A percentile compares a stretch with the other conserved stretches of the same genome.
These are phyloP conservation scores for Branchellion lobata DNA, from an alignment of 2,888 invertebrate species.

Conservation along the genomic window DNA sequence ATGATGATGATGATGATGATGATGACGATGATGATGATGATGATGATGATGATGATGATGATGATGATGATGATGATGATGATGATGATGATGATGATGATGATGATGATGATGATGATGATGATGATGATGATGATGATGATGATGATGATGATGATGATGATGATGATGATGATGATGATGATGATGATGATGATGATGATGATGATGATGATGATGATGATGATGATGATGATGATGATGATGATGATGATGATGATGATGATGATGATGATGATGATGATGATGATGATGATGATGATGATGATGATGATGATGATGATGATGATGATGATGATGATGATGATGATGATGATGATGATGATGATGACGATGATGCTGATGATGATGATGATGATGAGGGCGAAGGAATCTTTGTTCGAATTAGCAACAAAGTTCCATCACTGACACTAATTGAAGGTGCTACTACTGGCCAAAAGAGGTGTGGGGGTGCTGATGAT, in stretches of 20 bases:
- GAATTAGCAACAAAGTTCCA: too few relatives aligned
- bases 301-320: conserved; percentile 4
- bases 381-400: too few relatives aligned
- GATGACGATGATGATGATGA: conserved; percentile 8
- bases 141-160: conserved; percentile 14
- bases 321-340: too few relatives aligned
- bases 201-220: conserved; percentile 12
- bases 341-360: too few relatives aligned
- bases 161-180: conserved; percentile 1
- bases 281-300: conserved; percentile 7
- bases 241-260: conserved; percentile 6
- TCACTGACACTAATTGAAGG: too few relatives aligned
- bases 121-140: neutral
- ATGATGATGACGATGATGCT: too few relatives aligned
- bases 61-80: conserved; percentile 19
- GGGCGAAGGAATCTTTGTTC: too few relatives aligned
- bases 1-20: conserved; percentile 7
- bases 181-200: conserved; percentile 2
- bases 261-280: conserved; percentile 1
- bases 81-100: neutral
- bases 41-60: conserved; percentile 4
- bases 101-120: conserved; percentile 10
- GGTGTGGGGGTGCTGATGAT: too few relatives aligned
- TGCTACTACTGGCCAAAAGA: too few relatives aligned
- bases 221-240: conserved; percentile 7